phyloP scores from a whole-genome alignment of 2,797 vertebrate species.

The Danio jaintianensis region DNA sequence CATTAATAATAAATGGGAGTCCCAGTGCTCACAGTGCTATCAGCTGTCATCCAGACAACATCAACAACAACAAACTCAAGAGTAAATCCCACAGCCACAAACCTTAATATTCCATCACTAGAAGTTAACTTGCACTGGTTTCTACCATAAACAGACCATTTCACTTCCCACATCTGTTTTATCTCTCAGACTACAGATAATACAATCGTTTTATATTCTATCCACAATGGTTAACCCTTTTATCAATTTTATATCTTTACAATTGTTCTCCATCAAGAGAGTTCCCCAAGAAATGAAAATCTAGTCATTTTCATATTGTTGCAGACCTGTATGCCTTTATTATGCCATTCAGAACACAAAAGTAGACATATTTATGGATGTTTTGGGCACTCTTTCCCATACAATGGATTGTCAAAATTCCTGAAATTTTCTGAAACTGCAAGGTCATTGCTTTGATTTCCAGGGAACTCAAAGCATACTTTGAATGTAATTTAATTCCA shows the following conservation, averaged over 20 bases:
- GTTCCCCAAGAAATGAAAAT: background rate
- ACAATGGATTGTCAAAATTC: background rate
- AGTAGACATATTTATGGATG: background rate
- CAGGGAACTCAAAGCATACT: background rate
- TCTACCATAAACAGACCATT: background rate
- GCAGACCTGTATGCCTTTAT: background rate
- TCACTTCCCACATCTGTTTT: background rate
- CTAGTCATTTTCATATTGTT: background rate
- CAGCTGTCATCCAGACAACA: constrained; percentile 59
- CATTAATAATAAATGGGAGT: constrained; percentile 73
- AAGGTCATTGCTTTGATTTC: background rate
- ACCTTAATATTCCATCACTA: constrained; percentile 67
- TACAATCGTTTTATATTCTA: background rate
- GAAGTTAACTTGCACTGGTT: constrained; percentile 48
- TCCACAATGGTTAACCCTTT: no score
- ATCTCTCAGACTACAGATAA: background rate
- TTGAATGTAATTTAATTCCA: background rate
- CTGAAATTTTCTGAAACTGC: background rate
- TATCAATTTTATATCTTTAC: no score
- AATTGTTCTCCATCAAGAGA: background rate
- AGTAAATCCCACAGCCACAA: constrained; percentile 67
- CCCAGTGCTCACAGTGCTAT: constrained; percentile 55
- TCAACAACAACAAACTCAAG: constrained; percentile 51
- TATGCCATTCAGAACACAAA: background rate
- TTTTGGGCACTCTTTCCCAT: background rate